These are phyloP conservation scores for Hemibagrus guttatus DNA, from an alignment of 2,797 vertebrate genomes.

Conservation along the genomic window DNA sequence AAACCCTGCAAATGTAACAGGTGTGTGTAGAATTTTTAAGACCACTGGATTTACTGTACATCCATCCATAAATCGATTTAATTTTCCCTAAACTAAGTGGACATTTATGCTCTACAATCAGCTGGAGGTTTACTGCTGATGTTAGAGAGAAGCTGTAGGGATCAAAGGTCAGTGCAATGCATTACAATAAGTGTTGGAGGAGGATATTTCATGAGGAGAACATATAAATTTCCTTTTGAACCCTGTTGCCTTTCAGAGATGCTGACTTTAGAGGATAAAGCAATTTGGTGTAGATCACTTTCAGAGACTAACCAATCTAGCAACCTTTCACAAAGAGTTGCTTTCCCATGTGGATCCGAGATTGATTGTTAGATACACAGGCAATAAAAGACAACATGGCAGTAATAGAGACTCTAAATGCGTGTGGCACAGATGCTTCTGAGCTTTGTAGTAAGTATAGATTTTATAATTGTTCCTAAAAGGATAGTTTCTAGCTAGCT, in stretches of 20 bases:
- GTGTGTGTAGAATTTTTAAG: background rate
- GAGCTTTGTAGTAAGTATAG: background rate
- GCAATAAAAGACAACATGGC: background rate
- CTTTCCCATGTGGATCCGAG: background rate
- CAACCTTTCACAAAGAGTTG: slow-evolving; percentile 4
- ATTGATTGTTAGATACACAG: slow-evolving; percentile 4
- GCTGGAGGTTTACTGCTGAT: background rate
- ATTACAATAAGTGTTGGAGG: background rate
- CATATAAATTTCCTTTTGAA: background rate
- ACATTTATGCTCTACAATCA: background rate
- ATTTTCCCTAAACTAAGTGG: background rate
- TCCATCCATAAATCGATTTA: background rate
- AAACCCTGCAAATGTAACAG: background rate
- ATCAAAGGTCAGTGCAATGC: background rate
- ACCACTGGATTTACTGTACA: background rate
- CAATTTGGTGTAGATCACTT: slow-evolving; percentile 18
- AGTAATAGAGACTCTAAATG: background rate
- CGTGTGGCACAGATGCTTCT: background rate
- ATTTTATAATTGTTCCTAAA: background rate
- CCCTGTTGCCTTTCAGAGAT: background rate
- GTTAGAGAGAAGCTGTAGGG: background rate
- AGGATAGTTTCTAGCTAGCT: background rate
- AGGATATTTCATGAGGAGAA: background rate
- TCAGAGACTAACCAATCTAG: slow-evolving; percentile 1
- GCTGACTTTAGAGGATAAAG: slow-evolving; percentile 1